Evolutionary conservation across 2,113 vertebrate species (phyloP), one percentile per base, ranked within the genome.

Genomic region (Cathartes aura): DNA sequence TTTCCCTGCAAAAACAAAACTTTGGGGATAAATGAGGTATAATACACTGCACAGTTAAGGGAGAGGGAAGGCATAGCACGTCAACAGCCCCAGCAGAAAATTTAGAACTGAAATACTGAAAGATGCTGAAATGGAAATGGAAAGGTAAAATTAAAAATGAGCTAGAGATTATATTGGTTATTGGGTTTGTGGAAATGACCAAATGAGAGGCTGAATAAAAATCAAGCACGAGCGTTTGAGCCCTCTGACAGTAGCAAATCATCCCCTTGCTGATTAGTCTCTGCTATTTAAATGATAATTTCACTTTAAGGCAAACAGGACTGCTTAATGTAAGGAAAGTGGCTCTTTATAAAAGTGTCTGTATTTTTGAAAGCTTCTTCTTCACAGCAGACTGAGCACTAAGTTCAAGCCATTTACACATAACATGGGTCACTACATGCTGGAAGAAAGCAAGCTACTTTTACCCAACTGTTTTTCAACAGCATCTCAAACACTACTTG

Each of bases 211-310:
- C 63, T 66, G 85, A 93, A 95, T 87, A 66, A 86, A 93, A 96
- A 92, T 80, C 68, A 84, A 89, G 74, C 63, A 68, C 2, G 8
- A 76, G n/a, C 50, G 8, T 76, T 47, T 82, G 70, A 96, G 88
- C 30, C 80, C 71, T 73, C 64, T 60, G 81, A 93, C 73, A 70
- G 93, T 6, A 85, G 32, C 66, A 89, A 76, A 74, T 47, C 63
- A 78, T 81, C 66, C 91, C 55, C 32, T 75, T 58, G 64, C 74
- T 82, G 78, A 94, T 92, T 64, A 95, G 85, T 40, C 85, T 84
- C 71, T 94, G 55, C 88, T 92, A 96, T 92, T 93, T 95, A 98
- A 97, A 92, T 92, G 72, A 89, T 90, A 97, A 92, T 95, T 92
- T 93, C 87, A 85, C 82, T 96, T 89, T 73, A 74, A 94, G 91